Conservation (phyloP, 1,140 invertebrate genomes). For the Orchesella cincta region DNA sequence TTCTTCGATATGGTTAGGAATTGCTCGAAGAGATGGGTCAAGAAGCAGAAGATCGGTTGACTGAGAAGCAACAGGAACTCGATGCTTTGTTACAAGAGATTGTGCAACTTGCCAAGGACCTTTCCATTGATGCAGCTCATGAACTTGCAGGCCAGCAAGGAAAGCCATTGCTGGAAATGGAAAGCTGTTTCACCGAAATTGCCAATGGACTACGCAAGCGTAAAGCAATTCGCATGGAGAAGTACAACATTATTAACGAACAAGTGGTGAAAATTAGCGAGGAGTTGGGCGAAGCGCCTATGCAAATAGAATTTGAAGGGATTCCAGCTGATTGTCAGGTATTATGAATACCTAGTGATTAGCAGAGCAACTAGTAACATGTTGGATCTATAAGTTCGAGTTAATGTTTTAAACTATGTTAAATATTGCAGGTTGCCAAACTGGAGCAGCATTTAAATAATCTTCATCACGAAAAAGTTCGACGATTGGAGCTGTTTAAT, state of each 20-base stretch:
- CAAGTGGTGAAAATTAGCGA: not conserved
- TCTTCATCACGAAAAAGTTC: conserved; percentile 9
- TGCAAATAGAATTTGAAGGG: conserved; percentile 25
- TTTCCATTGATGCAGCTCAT: conserved; percentile 6
- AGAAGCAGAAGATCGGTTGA: conserved; percentile 20
- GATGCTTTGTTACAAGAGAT: conserved; percentile 8
- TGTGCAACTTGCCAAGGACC: conserved; percentile 18
- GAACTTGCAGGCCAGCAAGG: not conserved
- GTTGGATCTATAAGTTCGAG: too few relatives aligned
- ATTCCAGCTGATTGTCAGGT: conserved; percentile 39
- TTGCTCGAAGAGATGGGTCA: conserved; percentile 35
- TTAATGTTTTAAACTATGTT: conserved; percentile 8
- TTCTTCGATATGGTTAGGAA: conserved; percentile 11
- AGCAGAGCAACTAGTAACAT: too few relatives aligned
- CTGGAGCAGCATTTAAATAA: not conserved
- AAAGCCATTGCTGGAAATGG: conserved; percentile 13
- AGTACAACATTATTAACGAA: conserved; percentile 31
- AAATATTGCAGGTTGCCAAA: conserved; percentile 25
- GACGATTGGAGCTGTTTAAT: not conserved
- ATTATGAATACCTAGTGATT: not conserved
- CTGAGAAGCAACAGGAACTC: not conserved
- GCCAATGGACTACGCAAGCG: conserved; percentile 26
- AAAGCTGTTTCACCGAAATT: not conserved
- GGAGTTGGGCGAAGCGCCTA: conserved; percentile 25
- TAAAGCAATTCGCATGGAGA: conserved; percentile 37